Conservation (phyloP, 2,888 invertebrate genomes). For the Hirtodrosophila alboralis region DNA sequence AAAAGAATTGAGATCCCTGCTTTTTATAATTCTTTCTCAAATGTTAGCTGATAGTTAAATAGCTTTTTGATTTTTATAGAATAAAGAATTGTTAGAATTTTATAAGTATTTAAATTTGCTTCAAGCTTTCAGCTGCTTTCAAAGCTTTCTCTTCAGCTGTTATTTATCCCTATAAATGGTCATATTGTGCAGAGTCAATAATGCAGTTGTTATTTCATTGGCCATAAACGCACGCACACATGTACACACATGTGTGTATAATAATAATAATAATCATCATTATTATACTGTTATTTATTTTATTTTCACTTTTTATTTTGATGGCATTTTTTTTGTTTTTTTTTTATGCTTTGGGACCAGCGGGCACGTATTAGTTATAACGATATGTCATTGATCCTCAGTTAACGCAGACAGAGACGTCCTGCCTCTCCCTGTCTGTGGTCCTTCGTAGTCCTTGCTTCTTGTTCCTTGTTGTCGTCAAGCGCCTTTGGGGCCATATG, state of each 20-base stretch:
- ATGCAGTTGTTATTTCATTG: slow-evolving; percentile 40
- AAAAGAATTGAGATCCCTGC: too few species aligned
- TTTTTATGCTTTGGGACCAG: too few species aligned
- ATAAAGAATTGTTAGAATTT: too few species aligned
- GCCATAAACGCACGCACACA: too few species aligned
- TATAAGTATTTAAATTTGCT: too few species aligned
- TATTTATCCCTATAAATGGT: not conserved
- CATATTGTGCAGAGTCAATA: slow-evolving; percentile 31
- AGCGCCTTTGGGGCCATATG: slow-evolving; percentile 75
- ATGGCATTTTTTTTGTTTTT: slow-evolving; percentile 52
- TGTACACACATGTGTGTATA: slow-evolving; percentile 15
- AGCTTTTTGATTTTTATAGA: too few species aligned
- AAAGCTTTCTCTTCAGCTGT: not conserved
- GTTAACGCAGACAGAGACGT: slow-evolving; percentile 54
- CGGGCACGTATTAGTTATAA: slow-evolving; percentile 72
- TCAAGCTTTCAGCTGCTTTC: slow-evolving; percentile 11
- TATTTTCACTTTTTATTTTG: slow-evolving; percentile 54
- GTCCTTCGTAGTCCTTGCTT: slow-evolving; percentile 4
- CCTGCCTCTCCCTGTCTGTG: not conserved
- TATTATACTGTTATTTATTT: slow-evolving; percentile 56
- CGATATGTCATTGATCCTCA: slow-evolving; percentile 78
- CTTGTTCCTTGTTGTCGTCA: slow-evolving; percentile 47
- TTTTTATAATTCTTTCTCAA: too few species aligned
- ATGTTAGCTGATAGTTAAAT: too few species aligned
- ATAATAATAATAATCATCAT: slow-evolving; percentile 61